phyloP scores from a whole-genome alignment of 2,797 vertebrate species.

The Bradypodion pumilum region DNA sequence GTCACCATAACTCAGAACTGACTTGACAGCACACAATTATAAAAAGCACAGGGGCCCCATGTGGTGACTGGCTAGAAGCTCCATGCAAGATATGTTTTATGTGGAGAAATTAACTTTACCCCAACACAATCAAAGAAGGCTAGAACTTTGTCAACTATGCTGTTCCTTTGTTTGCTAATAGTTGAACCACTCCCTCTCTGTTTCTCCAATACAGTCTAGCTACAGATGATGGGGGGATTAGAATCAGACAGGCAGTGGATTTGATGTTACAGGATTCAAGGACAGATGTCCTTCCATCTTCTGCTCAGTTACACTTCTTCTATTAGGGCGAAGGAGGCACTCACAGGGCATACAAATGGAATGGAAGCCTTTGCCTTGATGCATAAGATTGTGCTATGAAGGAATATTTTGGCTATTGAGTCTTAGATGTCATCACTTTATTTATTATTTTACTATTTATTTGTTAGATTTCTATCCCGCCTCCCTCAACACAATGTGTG shows the following conservation, averaged over 20 bases:
- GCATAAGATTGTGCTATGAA: neutral
- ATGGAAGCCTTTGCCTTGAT: neutral
- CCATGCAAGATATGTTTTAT: neutral
- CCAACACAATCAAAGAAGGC: neutral
- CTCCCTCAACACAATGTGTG: too few species aligned
- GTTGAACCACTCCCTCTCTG: neutral
- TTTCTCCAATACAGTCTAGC: neutral
- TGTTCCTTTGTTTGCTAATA: neutral
- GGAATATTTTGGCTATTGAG: neutral
- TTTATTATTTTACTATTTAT: too few species aligned
- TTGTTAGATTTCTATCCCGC: too few species aligned
- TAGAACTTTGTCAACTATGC: neutral
- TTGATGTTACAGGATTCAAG: neutral
- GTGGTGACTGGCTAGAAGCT: neutral
- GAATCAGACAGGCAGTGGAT: neutral
- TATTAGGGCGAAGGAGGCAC: neutral
- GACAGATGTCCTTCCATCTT: neutral
- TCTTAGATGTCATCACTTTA: too few species aligned
- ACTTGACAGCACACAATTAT: too few species aligned
- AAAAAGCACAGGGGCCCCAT: neutral
- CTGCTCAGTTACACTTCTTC: neutral
- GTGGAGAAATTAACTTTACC: neutral
- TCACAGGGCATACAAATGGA: too few species aligned
- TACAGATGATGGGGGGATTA: neutral
- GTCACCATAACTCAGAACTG: too few species aligned